phyloP scores from a whole-genome alignment of 2,797 vertebrate genomes.

The Yasuhikotakia modesta region DNA sequence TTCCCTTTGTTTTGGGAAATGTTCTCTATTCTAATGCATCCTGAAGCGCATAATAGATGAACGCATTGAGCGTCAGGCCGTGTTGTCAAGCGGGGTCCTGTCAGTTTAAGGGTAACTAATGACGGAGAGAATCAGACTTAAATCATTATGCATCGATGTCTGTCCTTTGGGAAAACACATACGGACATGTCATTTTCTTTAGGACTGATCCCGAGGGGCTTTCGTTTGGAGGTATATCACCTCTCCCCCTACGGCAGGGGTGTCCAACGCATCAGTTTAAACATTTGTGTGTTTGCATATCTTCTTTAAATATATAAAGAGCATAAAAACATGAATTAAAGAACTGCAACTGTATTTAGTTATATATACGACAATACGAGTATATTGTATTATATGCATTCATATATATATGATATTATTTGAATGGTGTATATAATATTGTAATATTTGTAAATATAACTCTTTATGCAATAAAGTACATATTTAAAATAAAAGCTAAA shows the following conservation, averaged over 20 bases:
- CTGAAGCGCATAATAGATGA: slow-evolving; percentile 16
- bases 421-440: too few relatives aligned
- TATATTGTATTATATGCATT: too few relatives aligned
- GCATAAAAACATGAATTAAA: neutral
- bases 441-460: too few relatives aligned
- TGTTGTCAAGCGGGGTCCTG: slow-evolving; percentile 7
- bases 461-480: too few relatives aligned
- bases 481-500: too few relatives aligned
- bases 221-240: neutral
- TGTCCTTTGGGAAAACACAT: slow-evolving; percentile 29
- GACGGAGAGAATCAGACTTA: neutral
- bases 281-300: neutral
- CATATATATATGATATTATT: too few relatives aligned
- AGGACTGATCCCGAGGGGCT: neutral
- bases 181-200: slow-evolving; percentile 37
- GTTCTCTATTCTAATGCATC: slow-evolving; percentile 17
- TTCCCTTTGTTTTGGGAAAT: neutral
- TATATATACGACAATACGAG: too few relatives aligned
- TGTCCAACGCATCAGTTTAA: too few relatives aligned
- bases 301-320: neutral
- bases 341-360: neutral
- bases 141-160: neutral
- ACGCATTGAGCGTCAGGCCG: slow-evolving; percentile 1
- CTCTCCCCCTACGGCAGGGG: neutral
- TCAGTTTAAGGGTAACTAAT: slow-evolving; percentile 31